Percentiles rank a stretch among this genome's conserved stretches.
These are phyloP conservation scores for Muntiacus muntjak DNA, from an alignment of 2,113 vertebrate genomes.

Conservation along the genomic window DNA sequence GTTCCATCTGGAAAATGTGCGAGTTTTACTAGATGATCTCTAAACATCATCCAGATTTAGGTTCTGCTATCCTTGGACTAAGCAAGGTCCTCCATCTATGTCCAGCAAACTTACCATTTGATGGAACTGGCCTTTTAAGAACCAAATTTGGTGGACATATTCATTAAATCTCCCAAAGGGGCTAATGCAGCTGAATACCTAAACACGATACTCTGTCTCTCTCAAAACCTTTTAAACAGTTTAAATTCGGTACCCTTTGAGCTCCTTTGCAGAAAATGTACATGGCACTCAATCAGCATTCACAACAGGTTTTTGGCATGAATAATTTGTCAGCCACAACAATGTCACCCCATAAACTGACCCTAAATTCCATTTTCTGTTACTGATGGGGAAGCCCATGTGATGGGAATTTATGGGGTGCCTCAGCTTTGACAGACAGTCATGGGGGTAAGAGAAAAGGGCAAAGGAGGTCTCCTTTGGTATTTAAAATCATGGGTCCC, in stretches of 20 bases:
- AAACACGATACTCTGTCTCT: background rate
- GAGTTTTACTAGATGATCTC: background rate
- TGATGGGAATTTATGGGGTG: constrained; percentile 71
- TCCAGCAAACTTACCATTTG: background rate
- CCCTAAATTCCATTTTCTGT: constrained; percentile 62
- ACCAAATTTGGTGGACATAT: background rate
- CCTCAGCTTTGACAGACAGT: constrained; percentile 65
- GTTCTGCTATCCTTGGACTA: background rate
- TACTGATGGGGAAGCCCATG: constrained; percentile 54
- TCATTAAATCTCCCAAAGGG: background rate
- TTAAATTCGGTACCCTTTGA: background rate
- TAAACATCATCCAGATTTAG: background rate
- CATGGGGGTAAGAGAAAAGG: constrained; percentile 41
- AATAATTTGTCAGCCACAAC: constrained; percentile 76
- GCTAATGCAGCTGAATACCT: background rate
- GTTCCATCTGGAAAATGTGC: background rate
- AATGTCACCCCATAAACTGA: constrained; percentile 62
- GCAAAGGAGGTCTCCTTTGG: constrained; percentile 53
- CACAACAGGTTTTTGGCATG: constrained; percentile 54
- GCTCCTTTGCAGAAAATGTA: background rate
- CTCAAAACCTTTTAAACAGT: background rate
- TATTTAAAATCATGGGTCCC: constrained; percentile 28
- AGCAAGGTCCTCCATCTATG: background rate
- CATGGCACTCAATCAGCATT: background rate
- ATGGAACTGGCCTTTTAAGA: background rate